phyloP scores from a whole-genome alignment of 1,140 invertebrate species.

The Helicoverpa armigera region DNA sequence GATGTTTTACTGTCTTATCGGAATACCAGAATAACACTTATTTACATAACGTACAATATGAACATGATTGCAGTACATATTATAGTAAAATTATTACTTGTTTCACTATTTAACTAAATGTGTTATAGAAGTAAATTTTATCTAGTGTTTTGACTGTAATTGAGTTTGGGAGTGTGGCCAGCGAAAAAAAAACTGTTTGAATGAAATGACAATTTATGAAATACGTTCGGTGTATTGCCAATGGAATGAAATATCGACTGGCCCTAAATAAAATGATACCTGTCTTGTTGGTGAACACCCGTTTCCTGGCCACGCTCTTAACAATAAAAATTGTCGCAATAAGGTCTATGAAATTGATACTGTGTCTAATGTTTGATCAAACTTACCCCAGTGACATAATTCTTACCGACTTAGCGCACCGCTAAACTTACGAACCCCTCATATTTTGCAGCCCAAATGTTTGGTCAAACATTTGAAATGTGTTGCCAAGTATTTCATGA shows the following conservation, averaged over 20 bases:
- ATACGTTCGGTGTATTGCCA: too few species aligned
- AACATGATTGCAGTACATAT: conserved; percentile 35
- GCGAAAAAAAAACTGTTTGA: not conserved
- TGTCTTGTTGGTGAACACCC: not conserved
- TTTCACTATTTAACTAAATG: conserved; percentile 23
- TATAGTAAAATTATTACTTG: conserved; percentile 39
- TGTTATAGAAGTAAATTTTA: conserved; percentile 36
- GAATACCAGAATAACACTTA: conserved; percentile 26
- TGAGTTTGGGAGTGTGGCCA: conserved; percentile 30
- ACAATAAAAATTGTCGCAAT: conserved; percentile 17
- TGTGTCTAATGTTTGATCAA: conserved; percentile 47
- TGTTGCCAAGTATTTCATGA: conserved; percentile 42
- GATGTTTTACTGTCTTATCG: conserved; percentile 26
- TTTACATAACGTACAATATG: conserved; percentile 36
- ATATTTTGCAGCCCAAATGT: conserved; percentile 41
- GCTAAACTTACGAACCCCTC: not conserved
- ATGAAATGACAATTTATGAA: too few species aligned
- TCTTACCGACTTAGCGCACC: conserved; percentile 25
- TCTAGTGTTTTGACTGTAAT: conserved; percentile 24
- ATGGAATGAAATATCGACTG: too few species aligned
- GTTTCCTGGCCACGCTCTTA: conserved; percentile 4
- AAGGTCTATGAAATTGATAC: conserved; percentile 20
- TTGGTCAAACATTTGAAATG: conserved; percentile 49
- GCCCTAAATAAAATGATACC: too few species aligned
- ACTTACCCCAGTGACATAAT: conserved; percentile 18